Percentiles rank a stretch among this genome's conserved stretches.
phyloP scores from a whole-genome alignment of 2,888 invertebrate species.

The Drosophila putrida region DNA sequence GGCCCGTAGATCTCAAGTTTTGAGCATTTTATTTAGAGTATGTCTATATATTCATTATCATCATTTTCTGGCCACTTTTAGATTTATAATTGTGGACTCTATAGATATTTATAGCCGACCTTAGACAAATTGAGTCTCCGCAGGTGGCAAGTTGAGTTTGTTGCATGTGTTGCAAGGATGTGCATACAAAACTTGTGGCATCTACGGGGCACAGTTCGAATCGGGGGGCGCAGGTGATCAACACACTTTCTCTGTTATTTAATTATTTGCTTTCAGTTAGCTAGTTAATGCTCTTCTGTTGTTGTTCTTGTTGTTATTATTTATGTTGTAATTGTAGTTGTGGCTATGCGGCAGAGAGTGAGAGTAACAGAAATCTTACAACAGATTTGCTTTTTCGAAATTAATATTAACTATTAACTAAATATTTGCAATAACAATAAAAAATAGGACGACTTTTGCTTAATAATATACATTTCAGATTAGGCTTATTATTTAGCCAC shows the following conservation, averaged over 20 bases:
- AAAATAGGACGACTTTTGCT: conserved; percentile 67
- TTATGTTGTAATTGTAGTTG: conserved; percentile 19
- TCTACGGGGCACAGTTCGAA: conserved; percentile 21
- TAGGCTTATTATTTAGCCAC: conserved; percentile 9
- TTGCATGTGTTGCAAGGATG: conserved; percentile 4
- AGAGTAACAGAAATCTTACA: conserved; percentile 74
- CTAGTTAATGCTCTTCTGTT: conserved; percentile 13
- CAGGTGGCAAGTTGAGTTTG: conserved; percentile 69
- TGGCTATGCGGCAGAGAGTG: conserved; percentile 20
- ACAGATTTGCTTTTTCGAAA: conserved; percentile 72
- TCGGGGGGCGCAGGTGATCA: conserved; percentile 12
- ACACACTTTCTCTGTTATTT: conserved; percentile 25
- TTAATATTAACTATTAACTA: conserved; percentile 63
- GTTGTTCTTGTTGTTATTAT: conserved; percentile 12
- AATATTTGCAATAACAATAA: conserved; percentile 69
- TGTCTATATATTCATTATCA: background rate
- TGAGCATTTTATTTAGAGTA: conserved; percentile 12
- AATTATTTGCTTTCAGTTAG: conserved; percentile 12
- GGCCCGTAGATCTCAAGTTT: conserved; percentile 32
- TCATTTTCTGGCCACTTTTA: background rate
- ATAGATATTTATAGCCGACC: conserved; percentile 55
- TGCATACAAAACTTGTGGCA: conserved; percentile 33
- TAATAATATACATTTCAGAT: conserved; percentile 38
- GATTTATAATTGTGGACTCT: background rate
- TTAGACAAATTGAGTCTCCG: conserved; percentile 83